Evolutionary conservation across 2,797 vertebrate genomes (phyloP).

Genomic region (Scarus forsteni): DNA sequence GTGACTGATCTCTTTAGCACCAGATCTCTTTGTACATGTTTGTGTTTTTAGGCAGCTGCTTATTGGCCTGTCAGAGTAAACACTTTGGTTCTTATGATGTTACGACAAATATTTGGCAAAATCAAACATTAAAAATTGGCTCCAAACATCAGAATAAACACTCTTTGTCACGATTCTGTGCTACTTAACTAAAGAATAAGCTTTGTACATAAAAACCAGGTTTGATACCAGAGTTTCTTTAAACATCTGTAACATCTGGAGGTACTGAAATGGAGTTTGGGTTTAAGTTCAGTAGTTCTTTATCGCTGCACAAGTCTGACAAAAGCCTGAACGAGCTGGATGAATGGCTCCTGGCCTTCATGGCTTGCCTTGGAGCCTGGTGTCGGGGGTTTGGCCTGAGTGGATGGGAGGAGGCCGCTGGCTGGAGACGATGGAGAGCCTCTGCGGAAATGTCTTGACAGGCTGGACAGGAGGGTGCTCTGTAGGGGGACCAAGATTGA

Average conservation of each 20-base stretch:
- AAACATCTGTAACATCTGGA: not conserved
- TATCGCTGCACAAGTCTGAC: constrained; percentile 95
- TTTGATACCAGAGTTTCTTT: constrained; percentile 3
- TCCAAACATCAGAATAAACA: constrained; percentile 28
- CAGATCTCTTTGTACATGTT: constrained; percentile 11
- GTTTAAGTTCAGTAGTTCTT: not conserved
- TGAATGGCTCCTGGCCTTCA: constrained; percentile 95
- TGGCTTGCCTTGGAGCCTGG: constrained; percentile 87
- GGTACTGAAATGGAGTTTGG: not conserved
- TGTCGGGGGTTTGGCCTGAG: constrained; percentile 88
- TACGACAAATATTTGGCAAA: constrained; percentile 40
- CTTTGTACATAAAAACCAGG: constrained; percentile 4
- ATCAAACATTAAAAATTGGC: constrained; percentile 26
- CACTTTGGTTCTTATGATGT: constrained; percentile 43
- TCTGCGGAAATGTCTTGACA: constrained; percentile 93
- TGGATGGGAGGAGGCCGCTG: constrained; percentile 87
- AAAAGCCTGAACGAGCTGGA: constrained; percentile 97
- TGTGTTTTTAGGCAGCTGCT: constrained; percentile 29
- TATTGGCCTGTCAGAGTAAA: constrained; percentile 23
- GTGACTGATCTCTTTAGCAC: constrained; percentile 50
- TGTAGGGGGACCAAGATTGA: constrained; percentile 52
- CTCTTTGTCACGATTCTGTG: constrained; percentile 6
- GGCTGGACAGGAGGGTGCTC: constrained; percentile 94
- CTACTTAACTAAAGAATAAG: constrained; percentile 10
- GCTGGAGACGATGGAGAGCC: constrained; percentile 94